Evolutionary conservation across 2,888 invertebrate species (phyloP).

Genomic region (Theodoxus fluviatilis): DNA sequence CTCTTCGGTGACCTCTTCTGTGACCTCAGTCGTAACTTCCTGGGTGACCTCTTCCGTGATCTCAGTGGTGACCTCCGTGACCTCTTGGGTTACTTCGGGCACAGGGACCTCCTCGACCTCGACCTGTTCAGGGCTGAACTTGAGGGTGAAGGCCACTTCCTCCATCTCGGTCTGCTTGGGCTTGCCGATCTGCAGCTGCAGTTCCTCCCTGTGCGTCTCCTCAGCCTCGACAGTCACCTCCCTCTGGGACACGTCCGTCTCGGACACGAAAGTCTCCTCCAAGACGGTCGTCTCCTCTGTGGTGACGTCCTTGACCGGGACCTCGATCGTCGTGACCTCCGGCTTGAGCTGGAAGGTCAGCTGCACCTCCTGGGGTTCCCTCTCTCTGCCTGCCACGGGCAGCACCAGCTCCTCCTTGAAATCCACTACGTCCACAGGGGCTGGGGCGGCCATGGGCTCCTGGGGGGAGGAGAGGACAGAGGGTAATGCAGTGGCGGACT

Average conservation of each 20-base stretch:
- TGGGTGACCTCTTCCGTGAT: slow-evolving; percentile 29
- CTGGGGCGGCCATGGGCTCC: too few relatives aligned
- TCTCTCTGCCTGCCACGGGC: slow-evolving; percentile 39
- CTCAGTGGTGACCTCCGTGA: slow-evolving; percentile 23
- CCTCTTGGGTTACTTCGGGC: slow-evolving; percentile 27
- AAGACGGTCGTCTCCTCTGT: slow-evolving; percentile 24
- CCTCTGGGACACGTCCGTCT: slow-evolving; percentile 28
- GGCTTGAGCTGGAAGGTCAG: slow-evolving; percentile 44
- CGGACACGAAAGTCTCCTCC: slow-evolving; percentile 34
- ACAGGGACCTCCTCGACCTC: slow-evolving; percentile 20
- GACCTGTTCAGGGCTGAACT: too few relatives aligned
- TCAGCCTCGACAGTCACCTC: slow-evolving; percentile 20
- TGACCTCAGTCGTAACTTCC: slow-evolving; percentile 6
- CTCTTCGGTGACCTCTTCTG: slow-evolving; percentile 26
- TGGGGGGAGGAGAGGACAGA: too few relatives aligned
- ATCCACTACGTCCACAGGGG: slow-evolving; percentile 26
- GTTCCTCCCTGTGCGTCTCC: slow-evolving; percentile 41
- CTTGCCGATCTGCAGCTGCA: slow-evolving; percentile 44
- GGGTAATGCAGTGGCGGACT: too few relatives aligned
- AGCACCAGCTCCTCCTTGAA: slow-evolving; percentile 45
- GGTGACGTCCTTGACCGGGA: slow-evolving; percentile 12
- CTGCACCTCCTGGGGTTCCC: slow-evolving; percentile 44
- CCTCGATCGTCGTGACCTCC: slow-evolving; percentile 3
- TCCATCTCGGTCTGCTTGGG: slow-evolving; percentile 34
- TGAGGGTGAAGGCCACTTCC: slow-evolving; percentile 36